Percentiles rank a stretch among this genome's conserved stretches.
Conservation (phyloP, 2,797 vertebrate genomes). For the Triplophysa yarkandensis region DNA sequence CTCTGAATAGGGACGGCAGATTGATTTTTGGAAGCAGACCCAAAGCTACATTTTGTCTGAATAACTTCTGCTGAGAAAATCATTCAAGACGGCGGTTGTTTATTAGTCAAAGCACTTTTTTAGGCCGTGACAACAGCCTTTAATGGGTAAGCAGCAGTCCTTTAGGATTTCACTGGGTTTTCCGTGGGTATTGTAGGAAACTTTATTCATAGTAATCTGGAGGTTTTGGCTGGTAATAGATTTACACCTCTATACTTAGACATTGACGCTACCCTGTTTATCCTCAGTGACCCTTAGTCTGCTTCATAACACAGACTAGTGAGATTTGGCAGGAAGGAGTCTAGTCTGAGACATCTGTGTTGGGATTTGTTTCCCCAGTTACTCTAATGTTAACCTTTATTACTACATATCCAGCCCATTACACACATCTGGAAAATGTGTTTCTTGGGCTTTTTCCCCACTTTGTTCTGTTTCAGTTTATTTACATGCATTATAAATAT, state of each 20-base stretch:
- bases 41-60: slow-evolving; percentile 12
- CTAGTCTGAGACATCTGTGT: slow-evolving; percentile 16
- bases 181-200: not conserved
- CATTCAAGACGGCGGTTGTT: not conserved
- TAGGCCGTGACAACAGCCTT: slow-evolving; percentile 4
- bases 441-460: slow-evolving; percentile 8
- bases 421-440: slow-evolving; percentile 17
- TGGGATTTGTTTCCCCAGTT: not conserved
- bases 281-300: slow-evolving; percentile 18
- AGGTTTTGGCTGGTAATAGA: slow-evolving; percentile 19
- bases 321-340: slow-evolving; percentile 7
- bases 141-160: not conserved
- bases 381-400: slow-evolving; percentile 10
- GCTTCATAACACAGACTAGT: not conserved
- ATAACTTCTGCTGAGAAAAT: slow-evolving; percentile 14
- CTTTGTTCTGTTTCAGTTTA: not conserved
- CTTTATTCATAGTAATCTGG: slow-evolving; percentile 11
- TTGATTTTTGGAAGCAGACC: slow-evolving; percentile 14
- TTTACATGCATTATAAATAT: not conserved
- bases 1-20: slow-evolving; percentile 3
- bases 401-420: slow-evolving; percentile 12
- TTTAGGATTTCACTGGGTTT: not conserved
- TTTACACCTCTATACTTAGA: slow-evolving; percentile 6
- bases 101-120: slow-evolving; percentile 15
- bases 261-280: not conserved